phyloP scores from a whole-genome alignment of 1,140 invertebrate species.

The Pseudachorutes palmiensis region DNA sequence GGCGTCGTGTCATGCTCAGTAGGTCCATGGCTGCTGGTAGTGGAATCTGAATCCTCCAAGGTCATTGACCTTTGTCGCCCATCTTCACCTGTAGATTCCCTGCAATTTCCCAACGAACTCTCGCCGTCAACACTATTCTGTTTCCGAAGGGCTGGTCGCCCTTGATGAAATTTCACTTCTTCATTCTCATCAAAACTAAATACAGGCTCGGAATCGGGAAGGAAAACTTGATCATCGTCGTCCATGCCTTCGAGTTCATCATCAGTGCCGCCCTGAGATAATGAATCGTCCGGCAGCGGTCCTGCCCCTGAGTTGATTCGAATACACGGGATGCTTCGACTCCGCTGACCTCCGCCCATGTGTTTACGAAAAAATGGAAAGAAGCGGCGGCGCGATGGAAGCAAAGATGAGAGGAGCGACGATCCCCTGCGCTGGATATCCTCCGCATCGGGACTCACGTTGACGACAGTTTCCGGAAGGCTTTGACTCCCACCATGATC shows the following conservation, averaged over 20 bases:
- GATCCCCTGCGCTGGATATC: not conserved
- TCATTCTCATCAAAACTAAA: not conserved
- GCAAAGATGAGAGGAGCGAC: not conserved
- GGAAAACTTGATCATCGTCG: not conserved
- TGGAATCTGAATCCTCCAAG: too few relatives aligned
- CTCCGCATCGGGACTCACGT: not conserved
- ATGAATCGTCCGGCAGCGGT: not conserved
- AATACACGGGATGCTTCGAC: conserved; percentile 11
- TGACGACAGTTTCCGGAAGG: not conserved
- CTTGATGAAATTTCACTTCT: not conserved
- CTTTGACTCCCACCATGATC: not conserved
- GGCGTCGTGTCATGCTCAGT: too few relatives aligned
- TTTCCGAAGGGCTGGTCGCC: not conserved
- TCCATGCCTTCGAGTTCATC: not conserved
- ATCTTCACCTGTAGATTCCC: too few relatives aligned
- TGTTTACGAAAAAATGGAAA: not conserved
- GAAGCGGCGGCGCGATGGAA: not conserved
- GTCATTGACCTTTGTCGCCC: too few relatives aligned
- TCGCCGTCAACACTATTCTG: not conserved
- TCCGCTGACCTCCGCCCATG: not conserved
- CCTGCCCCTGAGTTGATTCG: conserved; percentile 18
- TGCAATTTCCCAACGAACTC: too few relatives aligned
- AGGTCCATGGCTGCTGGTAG: too few relatives aligned
- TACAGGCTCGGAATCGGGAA: not conserved
- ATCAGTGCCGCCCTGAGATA: not conserved